Conservation (phyloP, 2,888 invertebrate genomes). For the Drosophila subquinaria region DNA sequence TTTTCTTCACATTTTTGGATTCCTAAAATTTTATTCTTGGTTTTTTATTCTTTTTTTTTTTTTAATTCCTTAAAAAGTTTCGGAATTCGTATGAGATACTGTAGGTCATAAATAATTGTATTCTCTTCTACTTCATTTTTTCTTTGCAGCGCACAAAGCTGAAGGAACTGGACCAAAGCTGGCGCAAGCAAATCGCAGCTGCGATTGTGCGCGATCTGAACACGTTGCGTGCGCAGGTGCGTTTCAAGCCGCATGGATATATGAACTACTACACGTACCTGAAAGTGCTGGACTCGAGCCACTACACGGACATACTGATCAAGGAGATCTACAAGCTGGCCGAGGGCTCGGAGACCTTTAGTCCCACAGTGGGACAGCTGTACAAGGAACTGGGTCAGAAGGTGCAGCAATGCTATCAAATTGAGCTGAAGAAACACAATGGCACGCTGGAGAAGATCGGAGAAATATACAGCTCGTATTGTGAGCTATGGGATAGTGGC, state of each 20-base stretch:
- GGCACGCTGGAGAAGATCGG: slow-evolving; percentile 89
- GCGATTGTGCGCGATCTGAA: slow-evolving; percentile 90
- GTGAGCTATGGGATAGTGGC: slow-evolving; percentile 88
- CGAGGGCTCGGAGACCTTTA: slow-evolving; percentile 92
- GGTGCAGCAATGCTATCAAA: slow-evolving; percentile 89
- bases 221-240: slow-evolving; percentile 88
- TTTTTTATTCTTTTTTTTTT: no score
- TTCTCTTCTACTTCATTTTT: neutral
- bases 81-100: no score
- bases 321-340: slow-evolving; percentile 90
- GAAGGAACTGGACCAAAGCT: slow-evolving; percentile 88
- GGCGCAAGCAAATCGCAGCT: slow-evolving; percentile 88
- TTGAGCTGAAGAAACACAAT: slow-evolving; percentile 88
- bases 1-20: no score
- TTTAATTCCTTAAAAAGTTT: no score
- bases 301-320: slow-evolving; percentile 89
- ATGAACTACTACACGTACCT: slow-evolving; percentile 91
- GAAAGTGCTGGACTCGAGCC: slow-evolving; percentile 87
- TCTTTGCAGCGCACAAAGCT: slow-evolving; percentile 88
- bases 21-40: no score
- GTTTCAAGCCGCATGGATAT: slow-evolving; percentile 86
- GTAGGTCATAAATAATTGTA: neutral
- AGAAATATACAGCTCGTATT: slow-evolving; percentile 88
- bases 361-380: slow-evolving; percentile 89
- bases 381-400: slow-evolving; percentile 89